Percentiles rank a stretch among this genome's conserved stretches.
These are phyloP conservation scores for Aleiodes alternator DNA, from an alignment of 2,888 invertebrate species.

Conservation along the genomic window DNA sequence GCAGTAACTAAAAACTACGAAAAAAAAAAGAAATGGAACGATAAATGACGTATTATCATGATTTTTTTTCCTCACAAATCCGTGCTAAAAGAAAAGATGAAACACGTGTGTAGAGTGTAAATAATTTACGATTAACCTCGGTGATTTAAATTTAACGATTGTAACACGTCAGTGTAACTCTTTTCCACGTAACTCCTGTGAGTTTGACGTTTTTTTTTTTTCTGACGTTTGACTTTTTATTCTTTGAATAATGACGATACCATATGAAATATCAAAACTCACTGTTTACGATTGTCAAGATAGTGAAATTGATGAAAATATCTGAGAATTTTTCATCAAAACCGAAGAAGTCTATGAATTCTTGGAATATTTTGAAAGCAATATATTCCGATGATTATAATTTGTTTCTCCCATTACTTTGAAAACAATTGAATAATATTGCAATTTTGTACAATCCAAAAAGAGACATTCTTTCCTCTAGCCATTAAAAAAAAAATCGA, in stretches of 20 bases:
- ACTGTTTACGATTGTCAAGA: too few species aligned
- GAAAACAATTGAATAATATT: too few species aligned
- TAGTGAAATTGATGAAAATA: too few species aligned
- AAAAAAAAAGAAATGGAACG: too few species aligned
- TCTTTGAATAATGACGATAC: neutral
- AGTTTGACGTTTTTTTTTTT: neutral
- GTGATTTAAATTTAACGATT: conserved; percentile 4
- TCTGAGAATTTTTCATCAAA: too few species aligned
- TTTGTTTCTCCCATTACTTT: neutral
- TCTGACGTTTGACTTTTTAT: neutral
- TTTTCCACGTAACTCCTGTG: neutral
- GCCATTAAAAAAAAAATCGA: too few species aligned
- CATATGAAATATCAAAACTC: too few species aligned
- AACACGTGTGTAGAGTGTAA: neutral
- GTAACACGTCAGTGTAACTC: neutral
- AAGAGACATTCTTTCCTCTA: too few species aligned
- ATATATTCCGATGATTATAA: neutral
- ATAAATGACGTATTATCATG: conserved; percentile 5
- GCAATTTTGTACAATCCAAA: too few species aligned
- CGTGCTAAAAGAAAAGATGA: neutral
- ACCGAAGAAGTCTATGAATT: too few species aligned
- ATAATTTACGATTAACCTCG: conserved; percentile 9
- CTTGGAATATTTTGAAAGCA: too few species aligned
- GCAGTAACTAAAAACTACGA: too few species aligned
- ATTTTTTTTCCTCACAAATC: neutral